Conservation (phyloP, 2,113 vertebrate genomes). For the Heteronetta atricapilla region DNA sequence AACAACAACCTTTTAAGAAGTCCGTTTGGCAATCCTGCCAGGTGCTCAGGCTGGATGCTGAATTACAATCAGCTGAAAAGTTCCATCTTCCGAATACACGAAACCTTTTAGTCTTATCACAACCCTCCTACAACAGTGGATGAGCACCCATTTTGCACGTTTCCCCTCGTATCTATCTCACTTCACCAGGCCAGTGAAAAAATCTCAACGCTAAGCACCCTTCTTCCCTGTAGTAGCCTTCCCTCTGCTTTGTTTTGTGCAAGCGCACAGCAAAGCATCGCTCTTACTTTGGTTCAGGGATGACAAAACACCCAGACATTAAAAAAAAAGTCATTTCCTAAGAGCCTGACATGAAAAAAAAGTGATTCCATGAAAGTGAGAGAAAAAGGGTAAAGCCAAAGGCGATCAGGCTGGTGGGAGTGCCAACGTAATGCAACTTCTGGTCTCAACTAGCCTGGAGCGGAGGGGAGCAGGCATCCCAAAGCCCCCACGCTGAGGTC, state of each 20-base stretch:
- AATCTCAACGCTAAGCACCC: neutral
- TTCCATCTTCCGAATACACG: neutral
- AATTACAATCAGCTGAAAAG: neutral
- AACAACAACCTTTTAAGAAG: neutral
- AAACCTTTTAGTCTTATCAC: neutral
- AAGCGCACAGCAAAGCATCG: neutral
- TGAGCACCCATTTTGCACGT: neutral
- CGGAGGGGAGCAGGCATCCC: neutral
- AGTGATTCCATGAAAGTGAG: neutral
- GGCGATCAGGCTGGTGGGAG: neutral
- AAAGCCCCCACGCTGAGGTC: neutral
- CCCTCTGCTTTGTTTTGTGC: neutral
- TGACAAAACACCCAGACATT: neutral
- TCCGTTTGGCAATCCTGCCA: neutral
- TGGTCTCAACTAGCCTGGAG: neutral
- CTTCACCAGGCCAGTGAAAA: neutral
- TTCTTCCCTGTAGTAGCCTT: neutral
- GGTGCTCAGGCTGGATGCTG: neutral
- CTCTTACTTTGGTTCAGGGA: neutral
- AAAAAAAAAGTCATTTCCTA: neutral
- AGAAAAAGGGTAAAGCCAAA: neutral
- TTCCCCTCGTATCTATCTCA: neutral
- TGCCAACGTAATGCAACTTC: neutral
- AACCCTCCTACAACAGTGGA: neutral
- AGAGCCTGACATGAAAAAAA: neutral